A percentile compares a stretch with the other conserved stretches of the same genome.
phyloP scores from a whole-genome alignment of 2,797 vertebrate genomes.

The Atherinosoma microstoma region DNA sequence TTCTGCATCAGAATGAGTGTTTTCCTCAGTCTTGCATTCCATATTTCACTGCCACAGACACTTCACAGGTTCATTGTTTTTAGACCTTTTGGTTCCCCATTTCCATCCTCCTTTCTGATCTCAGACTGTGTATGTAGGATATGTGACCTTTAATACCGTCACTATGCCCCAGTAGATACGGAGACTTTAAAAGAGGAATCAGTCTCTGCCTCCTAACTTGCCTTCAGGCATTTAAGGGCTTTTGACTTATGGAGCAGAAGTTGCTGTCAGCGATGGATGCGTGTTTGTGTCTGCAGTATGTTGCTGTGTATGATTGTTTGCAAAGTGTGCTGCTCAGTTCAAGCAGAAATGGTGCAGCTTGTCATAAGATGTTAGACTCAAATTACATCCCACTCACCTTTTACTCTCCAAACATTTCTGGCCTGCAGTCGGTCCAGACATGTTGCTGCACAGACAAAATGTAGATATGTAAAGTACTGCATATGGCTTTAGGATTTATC shows the following conservation, averaged over 20 bases:
- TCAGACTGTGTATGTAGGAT: constrained; percentile 1
- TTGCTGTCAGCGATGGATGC: constrained; percentile 51
- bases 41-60: background rate
- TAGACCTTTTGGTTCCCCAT: background rate
- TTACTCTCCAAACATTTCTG: constrained; percentile 4
- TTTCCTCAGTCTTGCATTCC: background rate
- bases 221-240: constrained; percentile 27
- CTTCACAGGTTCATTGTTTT: background rate
- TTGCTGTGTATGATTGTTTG: constrained; percentile 36
- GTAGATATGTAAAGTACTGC: background rate
- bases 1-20: constrained; percentile 8
- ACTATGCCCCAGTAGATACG: constrained; percentile 18
- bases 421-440: background rate
- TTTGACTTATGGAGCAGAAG: constrained; percentile 56
- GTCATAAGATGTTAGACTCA: constrained; percentile 54
- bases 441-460: background rate
- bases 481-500: background rate
- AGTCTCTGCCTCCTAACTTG: constrained; percentile 10
- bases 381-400: constrained; percentile 33
- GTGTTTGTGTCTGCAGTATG: constrained; percentile 36
- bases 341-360: constrained; percentile 51
- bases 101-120: background rate
- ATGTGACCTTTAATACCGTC: constrained; percentile 18
- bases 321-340: constrained; percentile 29
- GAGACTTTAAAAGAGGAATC: constrained; percentile 18